A percentile compares a stretch with the other conserved stretches of the same genome.
Conservation (phyloP, 2,113 vertebrate genomes). For the Daphoenositta chrysoptera region DNA sequence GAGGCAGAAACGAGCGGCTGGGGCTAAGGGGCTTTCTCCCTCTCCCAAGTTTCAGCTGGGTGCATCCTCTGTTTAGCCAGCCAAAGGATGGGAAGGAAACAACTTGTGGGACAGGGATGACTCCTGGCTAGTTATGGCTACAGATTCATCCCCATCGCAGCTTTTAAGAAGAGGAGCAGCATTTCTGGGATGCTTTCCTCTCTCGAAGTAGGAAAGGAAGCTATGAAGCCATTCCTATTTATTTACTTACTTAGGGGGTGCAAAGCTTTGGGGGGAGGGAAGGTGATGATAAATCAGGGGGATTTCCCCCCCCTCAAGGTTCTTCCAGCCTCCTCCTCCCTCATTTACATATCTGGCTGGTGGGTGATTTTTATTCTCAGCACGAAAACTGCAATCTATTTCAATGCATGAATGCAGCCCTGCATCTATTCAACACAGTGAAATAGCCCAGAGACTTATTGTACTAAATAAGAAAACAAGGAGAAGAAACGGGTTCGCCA, state of each 20-base stretch:
- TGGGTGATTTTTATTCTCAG: constrained; percentile 61
- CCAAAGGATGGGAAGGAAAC: not conserved
- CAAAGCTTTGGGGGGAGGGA: not conserved
- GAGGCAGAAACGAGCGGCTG: not conserved
- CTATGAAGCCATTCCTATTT: not conserved
- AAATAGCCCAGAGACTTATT: constrained; percentile 26
- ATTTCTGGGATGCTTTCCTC: not conserved
- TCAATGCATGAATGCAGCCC: constrained; percentile 65
- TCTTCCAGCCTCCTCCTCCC: constrained; percentile 4
- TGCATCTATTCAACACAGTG: constrained; percentile 37
- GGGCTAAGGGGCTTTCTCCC: not conserved
- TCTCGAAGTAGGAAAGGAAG: not conserved
- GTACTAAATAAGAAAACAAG: constrained; percentile 27
- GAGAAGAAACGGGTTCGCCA: not conserved
- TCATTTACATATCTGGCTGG: constrained; percentile 47
- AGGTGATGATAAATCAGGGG: not conserved
- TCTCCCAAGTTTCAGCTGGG: constrained; percentile 62
- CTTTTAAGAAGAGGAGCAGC: not conserved
- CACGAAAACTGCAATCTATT: constrained; percentile 72
- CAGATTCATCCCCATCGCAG: not conserved
- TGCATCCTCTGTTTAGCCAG: constrained; percentile 17
- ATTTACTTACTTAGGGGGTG: not conserved
- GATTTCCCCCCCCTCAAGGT: not conserved
- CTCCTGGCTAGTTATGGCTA: not conserved
- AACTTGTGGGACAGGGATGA: constrained; percentile 68